phyloP scores from a whole-genome alignment of 2,888 invertebrate genomes.

The Drosophila differens region DNA sequence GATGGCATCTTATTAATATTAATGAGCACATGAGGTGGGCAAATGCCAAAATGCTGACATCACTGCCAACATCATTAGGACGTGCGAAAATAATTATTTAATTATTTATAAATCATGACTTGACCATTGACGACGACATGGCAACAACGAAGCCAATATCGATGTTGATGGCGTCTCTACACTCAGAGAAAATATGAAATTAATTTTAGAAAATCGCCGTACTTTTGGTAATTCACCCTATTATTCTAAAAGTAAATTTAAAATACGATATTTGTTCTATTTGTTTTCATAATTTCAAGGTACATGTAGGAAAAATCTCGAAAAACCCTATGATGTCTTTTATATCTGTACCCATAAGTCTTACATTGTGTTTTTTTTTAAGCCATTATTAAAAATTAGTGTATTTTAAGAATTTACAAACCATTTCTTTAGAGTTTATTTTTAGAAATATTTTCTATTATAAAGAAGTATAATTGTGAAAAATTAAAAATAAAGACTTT shows the following conservation, averaged over 20 bases:
- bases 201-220: not conserved
- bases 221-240: not conserved
- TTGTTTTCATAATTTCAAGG: not conserved
- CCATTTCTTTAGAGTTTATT: not conserved
- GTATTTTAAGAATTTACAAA: not conserved
- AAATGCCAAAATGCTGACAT: conserved; percentile 51
- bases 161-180: conserved; percentile 6
- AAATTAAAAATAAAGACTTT: not conserved
- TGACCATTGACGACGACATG: conserved; percentile 41
- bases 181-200: not conserved
- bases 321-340: not conserved
- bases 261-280: not conserved
- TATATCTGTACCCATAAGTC: not conserved
- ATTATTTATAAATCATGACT: conserved; percentile 79
- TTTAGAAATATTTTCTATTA: not conserved
- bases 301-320: not conserved
- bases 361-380: not conserved
- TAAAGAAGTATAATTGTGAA: not conserved
- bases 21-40: conserved; percentile 66
- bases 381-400: not conserved
- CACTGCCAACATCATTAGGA: conserved; percentile 64
- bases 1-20: conserved; percentile 69
- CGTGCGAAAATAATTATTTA: conserved; percentile 80
- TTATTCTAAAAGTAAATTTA: not conserved
- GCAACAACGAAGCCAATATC: conserved; percentile 11